phyloP scores from a whole-genome alignment of 64 coral and sea anemone genomes.

The Trachythela sp. region DNA sequence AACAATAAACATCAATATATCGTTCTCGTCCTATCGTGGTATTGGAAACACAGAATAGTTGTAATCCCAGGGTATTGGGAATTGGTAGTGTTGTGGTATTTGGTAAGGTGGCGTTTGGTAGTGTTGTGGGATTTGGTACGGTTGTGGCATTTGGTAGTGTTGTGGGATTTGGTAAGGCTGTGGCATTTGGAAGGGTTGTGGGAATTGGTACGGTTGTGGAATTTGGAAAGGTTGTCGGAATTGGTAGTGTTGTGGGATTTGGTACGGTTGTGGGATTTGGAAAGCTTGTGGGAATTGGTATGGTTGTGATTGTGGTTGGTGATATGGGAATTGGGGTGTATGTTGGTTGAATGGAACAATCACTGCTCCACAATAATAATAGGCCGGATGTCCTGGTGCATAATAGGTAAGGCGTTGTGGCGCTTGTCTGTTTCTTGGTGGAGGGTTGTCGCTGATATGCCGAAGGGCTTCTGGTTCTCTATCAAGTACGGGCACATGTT shows the following conservation, averaged over 20 bases:
- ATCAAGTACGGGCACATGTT: background rate
- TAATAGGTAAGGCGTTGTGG: background rate
- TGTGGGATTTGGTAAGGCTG: too few species aligned
- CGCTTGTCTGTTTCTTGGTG: background rate
- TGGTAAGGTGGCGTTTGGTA: too few species aligned
- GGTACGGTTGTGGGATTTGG: background rate
- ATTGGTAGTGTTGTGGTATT: too few species aligned
- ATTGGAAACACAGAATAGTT: too few species aligned
- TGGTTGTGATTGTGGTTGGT: background rate
- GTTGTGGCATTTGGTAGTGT: too few species aligned
- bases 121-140: too few species aligned
- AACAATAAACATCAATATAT: too few species aligned
- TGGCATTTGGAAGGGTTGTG: too few species aligned
- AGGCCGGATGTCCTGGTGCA: background rate
- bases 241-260: background rate
- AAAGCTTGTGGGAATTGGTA: background rate
- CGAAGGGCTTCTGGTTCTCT: too few species aligned
- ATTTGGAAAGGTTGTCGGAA: background rate
- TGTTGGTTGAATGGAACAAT: background rate
- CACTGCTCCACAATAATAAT: background rate
- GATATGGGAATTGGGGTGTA: background rate
- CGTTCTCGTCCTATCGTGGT: too few species aligned
- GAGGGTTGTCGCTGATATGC: background rate
- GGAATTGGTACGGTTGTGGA: too few species aligned
- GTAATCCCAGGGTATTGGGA: too few species aligned